Conservation (phyloP, 2,888 invertebrate genomes). For the Graphium colonna region DNA sequence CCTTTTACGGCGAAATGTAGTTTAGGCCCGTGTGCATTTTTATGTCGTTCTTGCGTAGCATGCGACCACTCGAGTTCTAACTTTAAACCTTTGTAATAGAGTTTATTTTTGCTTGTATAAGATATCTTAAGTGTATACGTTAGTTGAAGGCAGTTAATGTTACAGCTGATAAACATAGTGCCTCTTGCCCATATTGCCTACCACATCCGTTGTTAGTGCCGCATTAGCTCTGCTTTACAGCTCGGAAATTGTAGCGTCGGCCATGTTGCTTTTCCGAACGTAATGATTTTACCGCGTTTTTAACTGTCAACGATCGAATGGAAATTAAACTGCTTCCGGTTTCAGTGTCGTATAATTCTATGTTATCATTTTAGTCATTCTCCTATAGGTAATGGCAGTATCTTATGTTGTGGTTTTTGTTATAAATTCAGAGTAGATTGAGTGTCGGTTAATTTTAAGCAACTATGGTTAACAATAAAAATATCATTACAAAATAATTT, state of each 20-base stretch:
- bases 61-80: not conserved
- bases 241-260: not conserved
- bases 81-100: not conserved
- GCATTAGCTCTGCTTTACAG: not conserved
- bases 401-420: no score
- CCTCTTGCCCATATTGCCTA: not conserved
- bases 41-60: not conserved
- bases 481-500: not conserved
- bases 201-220: slow-evolving; percentile 11
- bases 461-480: no score
- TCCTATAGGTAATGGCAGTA: no score
- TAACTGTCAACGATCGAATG: not conserved
- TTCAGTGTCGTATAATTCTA: not conserved
- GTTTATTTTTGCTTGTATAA: not conserved
- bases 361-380: not conserved
- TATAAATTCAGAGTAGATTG: no score
- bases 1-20: slow-evolving; percentile 45
- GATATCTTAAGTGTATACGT: not conserved
- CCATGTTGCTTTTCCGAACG: not conserved
- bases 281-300: not conserved
- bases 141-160: not conserved
- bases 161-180: slow-evolving; percentile 8
- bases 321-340: not conserved
- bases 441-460: no score
- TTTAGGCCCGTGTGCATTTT: slow-evolving; percentile 37